These are phyloP conservation scores for Stenurella melanura DNA, from an alignment of 2,888 invertebrate genomes.

Conservation along the genomic window DNA sequence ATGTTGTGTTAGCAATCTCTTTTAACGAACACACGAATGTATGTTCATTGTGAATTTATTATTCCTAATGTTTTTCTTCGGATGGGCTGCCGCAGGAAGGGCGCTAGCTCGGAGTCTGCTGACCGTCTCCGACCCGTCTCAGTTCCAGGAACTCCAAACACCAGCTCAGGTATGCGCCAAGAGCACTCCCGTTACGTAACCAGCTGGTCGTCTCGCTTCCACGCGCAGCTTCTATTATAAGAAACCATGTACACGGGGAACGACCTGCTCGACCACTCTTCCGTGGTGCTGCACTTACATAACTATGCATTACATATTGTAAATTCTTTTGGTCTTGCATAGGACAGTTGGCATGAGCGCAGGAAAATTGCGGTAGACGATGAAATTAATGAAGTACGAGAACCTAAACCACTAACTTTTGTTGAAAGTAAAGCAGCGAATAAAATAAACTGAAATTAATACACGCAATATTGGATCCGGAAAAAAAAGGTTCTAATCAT, in stretches of 20 bases:
- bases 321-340: slow-evolving; percentile 26
- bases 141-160: slow-evolving; percentile 67
- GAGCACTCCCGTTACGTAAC: slow-evolving; percentile 60
- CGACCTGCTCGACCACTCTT: slow-evolving; percentile 40
- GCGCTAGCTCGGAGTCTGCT: slow-evolving; percentile 62
- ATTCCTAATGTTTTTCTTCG: slow-evolving; percentile 35
- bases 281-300: slow-evolving; percentile 44
- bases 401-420: too few relatives aligned
- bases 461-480: too few relatives aligned
- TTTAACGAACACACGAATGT: background rate
- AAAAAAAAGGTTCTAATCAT: too few relatives aligned
- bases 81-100: slow-evolving; percentile 48
- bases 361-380: background rate
- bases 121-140: slow-evolving; percentile 69
- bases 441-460: too few relatives aligned
- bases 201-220: slow-evolving; percentile 58
- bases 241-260: slow-evolving; percentile 28
- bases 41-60: slow-evolving; percentile 9
- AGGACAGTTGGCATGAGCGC: background rate
- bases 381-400: too few relatives aligned
- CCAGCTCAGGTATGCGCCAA: slow-evolving; percentile 62
- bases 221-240: slow-evolving; percentile 35
- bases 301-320: slow-evolving; percentile 38
- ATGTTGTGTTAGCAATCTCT: background rate
- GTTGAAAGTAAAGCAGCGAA: too few relatives aligned